Evolutionary conservation across 2,113 vertebrate species (phyloP).

Genomic region (Candoia aspera): DNA sequence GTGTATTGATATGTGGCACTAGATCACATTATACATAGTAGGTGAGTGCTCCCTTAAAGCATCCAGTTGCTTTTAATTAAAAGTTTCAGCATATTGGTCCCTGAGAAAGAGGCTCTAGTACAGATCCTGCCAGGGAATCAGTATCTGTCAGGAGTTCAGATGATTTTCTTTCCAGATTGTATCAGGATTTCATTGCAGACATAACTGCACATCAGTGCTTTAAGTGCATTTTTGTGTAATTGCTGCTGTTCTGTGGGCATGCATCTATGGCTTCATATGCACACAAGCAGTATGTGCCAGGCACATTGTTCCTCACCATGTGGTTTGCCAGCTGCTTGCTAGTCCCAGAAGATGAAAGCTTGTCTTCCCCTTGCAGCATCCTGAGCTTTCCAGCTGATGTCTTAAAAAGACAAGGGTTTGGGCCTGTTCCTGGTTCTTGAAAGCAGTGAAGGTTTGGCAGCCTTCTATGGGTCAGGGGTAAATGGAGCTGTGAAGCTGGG

Average conservation of each 20-base stretch:
- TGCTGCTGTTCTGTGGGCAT: background rate
- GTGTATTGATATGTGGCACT: background rate
- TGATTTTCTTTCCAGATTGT: background rate
- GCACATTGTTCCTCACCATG: background rate
- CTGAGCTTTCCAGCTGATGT: background rate
- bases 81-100: background rate
- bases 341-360: background rate
- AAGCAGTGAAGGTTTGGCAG: background rate
- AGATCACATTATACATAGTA: background rate
- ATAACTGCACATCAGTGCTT: background rate
- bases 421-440: constrained; percentile 10
- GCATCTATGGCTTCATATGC: background rate
- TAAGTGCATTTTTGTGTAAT: background rate
- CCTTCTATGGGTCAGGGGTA: accelerated
- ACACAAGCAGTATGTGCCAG: background rate
- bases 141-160: background rate
- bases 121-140: background rate
- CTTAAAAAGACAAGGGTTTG: background rate
- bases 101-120: background rate
- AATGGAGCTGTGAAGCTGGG: background rate
- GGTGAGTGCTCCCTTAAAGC: background rate
- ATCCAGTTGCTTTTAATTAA: background rate
- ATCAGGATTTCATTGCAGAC: background rate
- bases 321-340: background rate
- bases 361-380: background rate